Conservation (phyloP, 1,140 invertebrate genomes). For the Macrobrachium nipponense region DNA sequence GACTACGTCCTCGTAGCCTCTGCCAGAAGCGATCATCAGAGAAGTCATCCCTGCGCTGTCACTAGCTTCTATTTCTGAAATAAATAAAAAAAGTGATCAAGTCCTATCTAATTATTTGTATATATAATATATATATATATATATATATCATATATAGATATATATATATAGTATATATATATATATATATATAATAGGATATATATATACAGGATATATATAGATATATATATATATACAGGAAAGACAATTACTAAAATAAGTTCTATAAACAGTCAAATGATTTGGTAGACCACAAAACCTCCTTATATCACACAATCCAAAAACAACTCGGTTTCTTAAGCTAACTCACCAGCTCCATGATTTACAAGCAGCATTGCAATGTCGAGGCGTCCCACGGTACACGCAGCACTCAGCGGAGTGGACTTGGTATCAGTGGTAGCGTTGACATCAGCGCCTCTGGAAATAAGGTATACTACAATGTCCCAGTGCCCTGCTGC, state of each 20-base stretch:
- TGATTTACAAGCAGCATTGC: constrained; percentile 88
- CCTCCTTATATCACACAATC: no score
- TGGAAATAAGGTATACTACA: constrained; percentile 84
- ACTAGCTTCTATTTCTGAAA: constrained; percentile 86
- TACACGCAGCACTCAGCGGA: constrained; percentile 89
- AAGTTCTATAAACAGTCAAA: no score
- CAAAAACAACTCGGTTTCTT: no score
- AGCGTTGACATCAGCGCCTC: constrained; percentile 88
- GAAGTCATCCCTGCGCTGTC: constrained; percentile 95
- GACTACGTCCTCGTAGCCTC: constrained; percentile 78
- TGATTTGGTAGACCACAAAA: no score
- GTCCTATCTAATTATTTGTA: background rate
- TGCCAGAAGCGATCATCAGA: constrained; percentile 97
- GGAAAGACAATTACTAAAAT: background rate
- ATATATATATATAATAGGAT: no score
- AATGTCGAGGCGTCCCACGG: constrained; percentile 93
- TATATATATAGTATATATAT: no score
- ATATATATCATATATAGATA: no score
- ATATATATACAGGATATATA: no score
- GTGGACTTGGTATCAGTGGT: constrained; percentile 92
- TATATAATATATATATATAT: no score
- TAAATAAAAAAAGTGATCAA: constrained; percentile 41
- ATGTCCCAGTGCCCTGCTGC: constrained; percentile 74
- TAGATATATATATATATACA: no score
- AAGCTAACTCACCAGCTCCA: constrained; percentile 77